Base-by-base conservation (phyloP, 2,113 vertebrate genomes). In the Bubo bubo region DNA sequence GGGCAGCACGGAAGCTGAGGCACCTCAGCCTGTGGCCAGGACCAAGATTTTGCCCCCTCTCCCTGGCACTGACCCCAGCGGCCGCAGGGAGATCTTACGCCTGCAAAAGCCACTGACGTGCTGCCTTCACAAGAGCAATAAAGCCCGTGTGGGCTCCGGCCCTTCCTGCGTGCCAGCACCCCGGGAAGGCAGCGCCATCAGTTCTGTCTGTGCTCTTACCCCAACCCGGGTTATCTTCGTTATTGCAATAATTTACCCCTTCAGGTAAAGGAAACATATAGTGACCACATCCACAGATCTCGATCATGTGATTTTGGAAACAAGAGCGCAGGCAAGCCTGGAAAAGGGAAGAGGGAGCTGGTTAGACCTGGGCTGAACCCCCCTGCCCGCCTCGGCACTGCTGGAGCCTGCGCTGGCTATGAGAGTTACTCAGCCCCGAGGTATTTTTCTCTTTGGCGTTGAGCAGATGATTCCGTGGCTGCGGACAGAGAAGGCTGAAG, bases 251-350 rank as follows among this genome's bases (percentile, higher is more conserved):
- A 12, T 68, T 95, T 9, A 92, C 59, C 39, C 98, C 98, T 0
- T 7, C 50, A 3, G 98, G 98, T 16, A 98, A 71, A 0, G 98
- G 98, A 49, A 98, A 98, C 75, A 98, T 82, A 5, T 98, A 98
- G 95, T 99, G 98, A 9, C 97, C 98, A 1, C 98, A 99, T 24
- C 95, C 85, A 27, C 98, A 99, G 79, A 55, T 96, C 4, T 47
- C 79, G 4, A 88, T 74, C 98, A 99, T 98, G 85, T 97, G 92
- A 14, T 79, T 97, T 56, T 99, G 98, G 96, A 98, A 98, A 52
- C 98, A 99, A 34, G 98, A 99, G 49, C 97, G 97, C 30, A 99
- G 98, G 63, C 98, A 99, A 21, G 98, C 98, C 98, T 99, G 97
- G 7, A 21, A 70, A 60, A 70, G 82, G 55, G 22, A 47, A 76